These are phyloP conservation scores for Sisyra terminalis DNA, from an alignment of 2,888 invertebrate species.

Conservation along the genomic window DNA sequence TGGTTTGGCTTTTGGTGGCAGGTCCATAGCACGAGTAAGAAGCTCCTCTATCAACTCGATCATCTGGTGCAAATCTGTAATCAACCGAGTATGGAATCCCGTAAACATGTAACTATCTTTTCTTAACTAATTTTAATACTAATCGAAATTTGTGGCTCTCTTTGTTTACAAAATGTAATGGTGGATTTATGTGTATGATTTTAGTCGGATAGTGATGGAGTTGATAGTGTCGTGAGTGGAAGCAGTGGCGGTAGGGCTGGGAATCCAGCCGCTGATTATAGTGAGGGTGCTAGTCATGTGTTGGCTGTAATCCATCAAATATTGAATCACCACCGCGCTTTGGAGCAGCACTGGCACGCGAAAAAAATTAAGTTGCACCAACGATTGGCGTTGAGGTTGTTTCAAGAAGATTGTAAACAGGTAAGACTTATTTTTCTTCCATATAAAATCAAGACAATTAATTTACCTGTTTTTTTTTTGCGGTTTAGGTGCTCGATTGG, in stretches of 20 bases:
- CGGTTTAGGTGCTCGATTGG: conserved; percentile 80
- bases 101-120: conserved; percentile 52
- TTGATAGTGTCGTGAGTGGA: conserved; percentile 25
- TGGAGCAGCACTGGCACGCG: conserved; percentile 90
- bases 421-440: conserved; percentile 26
- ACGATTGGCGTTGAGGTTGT: conserved; percentile 74
- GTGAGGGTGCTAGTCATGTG: conserved; percentile 91
- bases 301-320: conserved; percentile 94
- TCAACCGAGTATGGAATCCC: conserved; percentile 64
- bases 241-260: conserved; percentile 47
- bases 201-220: conserved; percentile 8
- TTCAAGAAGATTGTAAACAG: conserved; percentile 96
- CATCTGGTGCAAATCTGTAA: conserved; percentile 93
- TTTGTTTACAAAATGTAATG: conserved; percentile 20
- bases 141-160: neutral
- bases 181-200: conserved; percentile 3
- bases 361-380: conserved; percentile 92
- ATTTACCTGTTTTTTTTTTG: no score
- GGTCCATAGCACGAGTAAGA: conserved; percentile 93
- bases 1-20: conserved; percentile 24
- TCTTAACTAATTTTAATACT: conserved; percentile 13
- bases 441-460: neutral
- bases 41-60: conserved; percentile 86
- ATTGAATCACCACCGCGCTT: conserved; percentile 79
- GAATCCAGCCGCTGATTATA: conserved; percentile 89